These are phyloP conservation scores for Tortrix viridana DNA, from an alignment of 2,888 invertebrate species.

Conservation along the genomic window DNA sequence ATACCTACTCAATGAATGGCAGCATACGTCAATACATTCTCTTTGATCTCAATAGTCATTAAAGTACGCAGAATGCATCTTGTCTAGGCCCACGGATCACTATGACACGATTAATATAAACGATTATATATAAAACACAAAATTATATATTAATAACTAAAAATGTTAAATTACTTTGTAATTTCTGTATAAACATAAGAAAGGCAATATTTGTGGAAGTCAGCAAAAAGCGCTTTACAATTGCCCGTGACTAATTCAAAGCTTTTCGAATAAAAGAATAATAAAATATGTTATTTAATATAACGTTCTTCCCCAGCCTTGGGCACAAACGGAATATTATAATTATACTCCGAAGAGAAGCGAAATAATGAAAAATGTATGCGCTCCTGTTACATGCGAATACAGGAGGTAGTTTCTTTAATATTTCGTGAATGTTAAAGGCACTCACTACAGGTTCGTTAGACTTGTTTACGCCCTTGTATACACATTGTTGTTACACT, in stretches of 20 bases:
- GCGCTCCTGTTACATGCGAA: slow-evolving; percentile 14
- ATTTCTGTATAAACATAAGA: slow-evolving; percentile 2
- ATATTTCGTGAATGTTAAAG: not conserved
- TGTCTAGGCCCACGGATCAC: no score
- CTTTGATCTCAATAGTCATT: no score
- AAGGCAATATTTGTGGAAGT: slow-evolving; percentile 15
- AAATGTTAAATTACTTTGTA: not conserved
- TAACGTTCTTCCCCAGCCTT: slow-evolving; percentile 15
- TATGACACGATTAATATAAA: no score
- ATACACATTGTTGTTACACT: no score
- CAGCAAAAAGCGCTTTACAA: slow-evolving; percentile 24
- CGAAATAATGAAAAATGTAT: slow-evolving; percentile 23
- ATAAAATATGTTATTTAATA: slow-evolving; percentile 27
- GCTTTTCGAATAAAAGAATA: slow-evolving; percentile 14
- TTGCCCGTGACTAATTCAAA: slow-evolving; percentile 12
- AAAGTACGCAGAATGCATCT: no score
- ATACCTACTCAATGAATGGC: no score
- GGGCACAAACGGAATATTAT: slow-evolving; percentile 35
- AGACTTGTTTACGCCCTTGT: no score
- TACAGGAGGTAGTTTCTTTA: not conserved
- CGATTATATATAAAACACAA: no score
- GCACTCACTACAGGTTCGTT: no score
- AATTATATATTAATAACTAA: no score
- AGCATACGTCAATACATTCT: no score
- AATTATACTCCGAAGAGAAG: slow-evolving; percentile 25